Base-by-base conservation (phyloP, 2,888 invertebrate genomes). In the Nemapogon koenigi region DNA sequence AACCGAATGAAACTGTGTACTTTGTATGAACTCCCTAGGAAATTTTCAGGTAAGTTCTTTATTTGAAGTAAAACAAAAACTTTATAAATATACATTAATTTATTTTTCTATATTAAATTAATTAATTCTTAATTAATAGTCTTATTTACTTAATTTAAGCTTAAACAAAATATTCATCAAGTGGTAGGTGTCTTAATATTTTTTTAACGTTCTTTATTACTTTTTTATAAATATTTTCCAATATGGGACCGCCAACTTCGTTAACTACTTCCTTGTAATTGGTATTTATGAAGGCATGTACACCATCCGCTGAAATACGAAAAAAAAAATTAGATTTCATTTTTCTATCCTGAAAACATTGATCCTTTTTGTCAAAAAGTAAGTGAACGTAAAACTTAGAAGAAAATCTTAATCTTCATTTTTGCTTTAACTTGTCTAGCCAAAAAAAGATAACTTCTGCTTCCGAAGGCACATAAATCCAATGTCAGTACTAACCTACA, bases 161-260 rank as follows among this genome's bases (percentile, higher is more conserved):
- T 26, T 26, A 26, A 26, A 27, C 3, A 6, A 37, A 25, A 3
- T 22, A 19, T 10, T 28, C 29, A 7, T 38, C 39, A 2, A 11
- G 7, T 2, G 39, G 39, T 22, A 33, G 27, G 16, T 4, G 4
- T 26, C 33, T 39, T 3, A 42, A 15, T 8, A 25, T 39, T 22
- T 36, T 42, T 19, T 42, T 42, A 8, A 38, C 32, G 11, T 30
- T 33, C 28, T 37, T 37, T 25, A 37, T 37, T 3, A 37, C 16
- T 17, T 37, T 37, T 16, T 37, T 37, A 16, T 28, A 28, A 10
- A 37, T 3, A 2, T 3, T 14, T 8, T 37, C 37, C 7, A 28
- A 3, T 2, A 37, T 18, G 1, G 37, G 37, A 6, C 25, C n/a
- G 3, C 37, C 37, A 13, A 37, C 6, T 11, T 37, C 37, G 2